Evolutionary conservation across 1,140 invertebrate species (phyloP), one percentile per base, ranked within the genome.

Genomic region (Copidosoma floridanum): DNA sequence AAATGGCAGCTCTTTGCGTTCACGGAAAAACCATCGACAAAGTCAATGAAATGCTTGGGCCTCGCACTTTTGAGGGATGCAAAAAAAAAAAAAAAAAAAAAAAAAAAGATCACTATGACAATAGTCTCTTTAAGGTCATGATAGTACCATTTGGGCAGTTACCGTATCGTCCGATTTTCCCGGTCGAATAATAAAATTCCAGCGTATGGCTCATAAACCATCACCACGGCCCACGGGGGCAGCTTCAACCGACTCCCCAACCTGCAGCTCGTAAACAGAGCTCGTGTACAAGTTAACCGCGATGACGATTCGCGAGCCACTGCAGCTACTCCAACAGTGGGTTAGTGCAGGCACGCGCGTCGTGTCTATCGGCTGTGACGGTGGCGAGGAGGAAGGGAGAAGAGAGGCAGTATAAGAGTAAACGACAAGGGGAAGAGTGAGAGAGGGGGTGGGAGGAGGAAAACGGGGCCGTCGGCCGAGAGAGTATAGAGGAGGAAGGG

Each of bases 281-380:
- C n/a, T 29, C 50, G 38, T 23, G 12, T 20, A 20, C 24, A 41
- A 1, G n/a, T n/a, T n/a, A n/a, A 26, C 24, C n/a, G 23, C 7
- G 14, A 46, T 21, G 41, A 56, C 29, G 20, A 46, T 40, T 48
- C 35, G 46, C 43, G 26, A 20, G 10, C 12, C 23, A 26, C 60
- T 52, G 62, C 60, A n/a, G n/a, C n/a, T n/a, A n/a, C n/a, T n/a
- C n/a, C n/a, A 65, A 57, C 64, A 71, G 40, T 71, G 62, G 70
- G 69, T 71, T 71, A 71, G 64, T 64, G 67, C 63, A 68, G 57
- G 52, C 65, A 68, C 67, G 64, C 59, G 66, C 38, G 20, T 23
- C 32, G 29, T 58, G 58, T 63, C 63, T 67, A 65, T 62, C 44
- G 64, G 14, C 24, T 18, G 41, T 26, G 48, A 38, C 51, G 3